These are phyloP conservation scores for Saimiri boliviensis DNA, from an alignment of 2,113 vertebrate genomes.

Conservation along the genomic window DNA sequence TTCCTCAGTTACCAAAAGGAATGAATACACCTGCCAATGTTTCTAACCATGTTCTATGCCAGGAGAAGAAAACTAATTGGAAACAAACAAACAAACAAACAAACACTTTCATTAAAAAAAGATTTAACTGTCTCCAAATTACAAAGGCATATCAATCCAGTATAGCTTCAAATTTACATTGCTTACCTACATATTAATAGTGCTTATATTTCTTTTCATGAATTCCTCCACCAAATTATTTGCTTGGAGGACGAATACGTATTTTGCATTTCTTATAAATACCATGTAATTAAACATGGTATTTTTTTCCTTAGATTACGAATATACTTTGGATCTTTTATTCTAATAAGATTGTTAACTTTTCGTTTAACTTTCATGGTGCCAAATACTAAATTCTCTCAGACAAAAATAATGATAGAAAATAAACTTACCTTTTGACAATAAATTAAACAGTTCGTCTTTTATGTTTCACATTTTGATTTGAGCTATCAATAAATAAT, in stretches of 20 bases:
- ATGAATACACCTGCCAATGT: background rate
- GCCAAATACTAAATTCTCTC: background rate
- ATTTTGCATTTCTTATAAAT: constrained; percentile 1
- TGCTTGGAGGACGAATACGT: background rate
- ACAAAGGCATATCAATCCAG: background rate
- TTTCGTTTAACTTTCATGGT: background rate
- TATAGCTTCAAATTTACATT: background rate
- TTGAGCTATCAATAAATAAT: background rate
- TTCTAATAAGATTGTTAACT: background rate
- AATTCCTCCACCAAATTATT: background rate
- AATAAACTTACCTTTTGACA: background rate
- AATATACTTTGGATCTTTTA: background rate
- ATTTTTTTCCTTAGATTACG: background rate
- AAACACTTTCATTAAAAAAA: background rate
- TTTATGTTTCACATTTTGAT: background rate
- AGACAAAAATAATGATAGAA: background rate
- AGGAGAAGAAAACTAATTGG: background rate
- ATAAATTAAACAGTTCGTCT: background rate
- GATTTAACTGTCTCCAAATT: background rate
- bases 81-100: background rate
- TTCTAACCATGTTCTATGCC: background rate
- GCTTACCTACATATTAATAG: background rate
- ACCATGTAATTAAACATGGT: background rate
- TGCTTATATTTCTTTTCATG: background rate
- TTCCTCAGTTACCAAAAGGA: background rate